Percentiles rank a stretch among this genome's conserved stretches.
Evolutionary conservation across 2,113 vertebrate genomes (phyloP).

Genomic region (Microcebus jonahi): DNA sequence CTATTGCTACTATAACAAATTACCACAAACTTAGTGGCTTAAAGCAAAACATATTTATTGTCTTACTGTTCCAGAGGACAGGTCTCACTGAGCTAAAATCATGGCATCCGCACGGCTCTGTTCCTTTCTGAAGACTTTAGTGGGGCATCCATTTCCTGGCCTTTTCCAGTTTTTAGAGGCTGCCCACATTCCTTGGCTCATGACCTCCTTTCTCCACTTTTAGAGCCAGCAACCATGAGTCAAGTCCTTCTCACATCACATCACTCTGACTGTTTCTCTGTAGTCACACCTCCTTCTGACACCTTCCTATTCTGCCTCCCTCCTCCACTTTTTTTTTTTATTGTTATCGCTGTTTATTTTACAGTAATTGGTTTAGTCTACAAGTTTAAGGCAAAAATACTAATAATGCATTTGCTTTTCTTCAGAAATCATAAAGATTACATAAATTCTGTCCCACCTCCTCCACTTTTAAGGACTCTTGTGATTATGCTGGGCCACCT

Average conservation of each 20-base stretch:
- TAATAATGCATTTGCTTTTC: conserved; percentile 89
- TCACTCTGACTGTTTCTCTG: background rate
- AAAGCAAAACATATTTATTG: background rate
- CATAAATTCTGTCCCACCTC: conserved; percentile 81
- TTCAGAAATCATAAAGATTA: conserved; percentile 89
- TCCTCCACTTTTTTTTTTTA: background rate
- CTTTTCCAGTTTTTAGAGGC: background rate
- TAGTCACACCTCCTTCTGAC: background rate
- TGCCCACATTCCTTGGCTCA: background rate
- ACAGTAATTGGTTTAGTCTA: no score
- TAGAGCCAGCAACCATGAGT: background rate
- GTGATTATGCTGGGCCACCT: background rate
- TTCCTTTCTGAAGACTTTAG: background rate
- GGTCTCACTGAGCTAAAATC: background rate
- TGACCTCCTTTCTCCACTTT: background rate
- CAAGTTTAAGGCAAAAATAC: conserved; percentile 51
- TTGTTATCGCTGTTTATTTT: no score
- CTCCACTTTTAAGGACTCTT: background rate
- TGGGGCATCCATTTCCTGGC: background rate
- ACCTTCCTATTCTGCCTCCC: background rate
- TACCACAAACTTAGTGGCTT: background rate
- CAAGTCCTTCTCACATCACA: background rate
- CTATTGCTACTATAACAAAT: background rate
- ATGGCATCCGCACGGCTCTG: background rate
- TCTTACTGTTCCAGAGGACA: background rate